Conservation (phyloP, 2,888 invertebrate species). For the Tenthredo livida region DNA sequence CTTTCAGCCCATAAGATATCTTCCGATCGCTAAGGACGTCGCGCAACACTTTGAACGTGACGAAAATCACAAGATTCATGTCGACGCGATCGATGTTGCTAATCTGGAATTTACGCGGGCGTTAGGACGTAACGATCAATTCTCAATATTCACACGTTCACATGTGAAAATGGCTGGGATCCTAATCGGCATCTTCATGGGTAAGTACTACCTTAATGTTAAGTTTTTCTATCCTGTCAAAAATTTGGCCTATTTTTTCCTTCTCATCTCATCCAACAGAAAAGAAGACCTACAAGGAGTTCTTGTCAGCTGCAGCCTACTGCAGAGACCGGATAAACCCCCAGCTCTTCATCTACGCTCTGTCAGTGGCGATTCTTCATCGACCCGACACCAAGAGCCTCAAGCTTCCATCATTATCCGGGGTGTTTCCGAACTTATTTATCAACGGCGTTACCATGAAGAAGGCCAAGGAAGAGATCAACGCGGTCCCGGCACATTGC, state of each 20-base stretch:
- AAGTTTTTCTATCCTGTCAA: neutral
- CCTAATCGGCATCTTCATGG: slow-evolving; percentile 85
- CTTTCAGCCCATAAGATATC: too few relatives aligned
- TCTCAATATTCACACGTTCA: slow-evolving; percentile 87
- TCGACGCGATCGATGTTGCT: too few relatives aligned
- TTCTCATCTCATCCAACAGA: neutral
- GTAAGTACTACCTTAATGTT: slow-evolving; percentile 75
- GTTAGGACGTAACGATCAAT: slow-evolving; percentile 83
- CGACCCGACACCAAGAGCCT: slow-evolving; percentile 86
- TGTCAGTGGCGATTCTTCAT: slow-evolving; percentile 88
- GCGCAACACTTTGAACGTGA: too few relatives aligned
- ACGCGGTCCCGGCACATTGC: slow-evolving; percentile 71
- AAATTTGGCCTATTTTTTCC: neutral
- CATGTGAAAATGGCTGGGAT: slow-evolving; percentile 87
- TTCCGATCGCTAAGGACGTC: too few relatives aligned
- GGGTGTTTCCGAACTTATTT: slow-evolving; percentile 91
- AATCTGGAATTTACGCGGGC: too few relatives aligned
- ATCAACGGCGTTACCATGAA: slow-evolving; percentile 87
- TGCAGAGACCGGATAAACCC: slow-evolving; percentile 88
- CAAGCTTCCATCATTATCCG: slow-evolving; percentile 86
- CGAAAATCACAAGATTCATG: too few relatives aligned
- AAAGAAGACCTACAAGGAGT: slow-evolving; percentile 76
- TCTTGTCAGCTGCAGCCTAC: slow-evolving; percentile 86
- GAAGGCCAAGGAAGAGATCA: slow-evolving; percentile 85
- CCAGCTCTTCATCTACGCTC: slow-evolving; percentile 89